A percentile compares a stretch with the other conserved stretches of the same genome.
phyloP scores from a whole-genome alignment of 1,140 invertebrate genomes.

The Lucilia sericata region DNA sequence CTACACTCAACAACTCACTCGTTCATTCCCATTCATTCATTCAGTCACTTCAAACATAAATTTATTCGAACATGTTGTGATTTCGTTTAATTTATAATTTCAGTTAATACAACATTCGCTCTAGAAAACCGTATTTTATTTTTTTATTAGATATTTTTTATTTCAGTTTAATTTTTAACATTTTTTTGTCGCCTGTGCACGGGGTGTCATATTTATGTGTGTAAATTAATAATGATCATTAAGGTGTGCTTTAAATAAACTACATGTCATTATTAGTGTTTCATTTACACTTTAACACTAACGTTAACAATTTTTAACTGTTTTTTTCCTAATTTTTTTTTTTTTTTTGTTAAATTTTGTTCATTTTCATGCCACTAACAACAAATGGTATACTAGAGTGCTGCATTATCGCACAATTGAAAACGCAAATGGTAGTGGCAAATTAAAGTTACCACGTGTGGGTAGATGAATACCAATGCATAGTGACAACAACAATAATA shows the following conservation, averaged over 20 bases:
- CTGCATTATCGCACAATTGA: not conserved
- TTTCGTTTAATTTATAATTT: not conserved
- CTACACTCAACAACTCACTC: not conserved
- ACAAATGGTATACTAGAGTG: not conserved
- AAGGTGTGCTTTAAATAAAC: slow-evolving; percentile 42
- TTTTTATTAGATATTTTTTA: not conserved
- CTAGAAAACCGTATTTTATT: not conserved
- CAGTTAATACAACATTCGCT: too few species aligned
- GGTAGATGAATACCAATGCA: slow-evolving; percentile 2
- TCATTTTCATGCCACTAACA: not conserved
- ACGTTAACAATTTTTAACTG: slow-evolving; percentile 5
- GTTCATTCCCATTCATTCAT: not conserved
- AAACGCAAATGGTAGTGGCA: slow-evolving; percentile 28
- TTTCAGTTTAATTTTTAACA: not conserved
- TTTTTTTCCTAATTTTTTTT: not conserved
- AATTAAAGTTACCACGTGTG: not conserved
- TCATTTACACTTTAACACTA: slow-evolving; percentile 39
- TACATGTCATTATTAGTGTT: slow-evolving; percentile 41
- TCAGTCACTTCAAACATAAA: not conserved
- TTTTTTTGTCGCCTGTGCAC: not conserved
- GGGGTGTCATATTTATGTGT: slow-evolving; percentile 11
- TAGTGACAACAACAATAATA: not conserved
- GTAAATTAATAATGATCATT: slow-evolving; percentile 34
- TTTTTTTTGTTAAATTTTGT: not conserved
- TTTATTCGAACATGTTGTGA: not conserved